Conservation (phyloP, 2,113 vertebrate species). For the Clarias macrocephalus region DNA sequence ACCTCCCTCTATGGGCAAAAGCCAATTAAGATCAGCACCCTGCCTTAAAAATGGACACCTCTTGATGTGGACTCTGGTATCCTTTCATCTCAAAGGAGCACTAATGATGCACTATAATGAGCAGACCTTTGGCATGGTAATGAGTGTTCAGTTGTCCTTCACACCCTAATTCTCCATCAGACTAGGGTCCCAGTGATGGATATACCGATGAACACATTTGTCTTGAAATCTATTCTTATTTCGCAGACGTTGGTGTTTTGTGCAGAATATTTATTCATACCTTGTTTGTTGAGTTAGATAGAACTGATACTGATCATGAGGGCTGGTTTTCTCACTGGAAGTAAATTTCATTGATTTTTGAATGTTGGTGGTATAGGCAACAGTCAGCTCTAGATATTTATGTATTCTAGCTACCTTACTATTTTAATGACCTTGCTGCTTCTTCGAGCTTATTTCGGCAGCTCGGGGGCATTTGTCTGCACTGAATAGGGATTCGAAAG, state of each 20-base stretch:
- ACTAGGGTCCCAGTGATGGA: slow-evolving; percentile 5
- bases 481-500: slow-evolving; percentile 35
- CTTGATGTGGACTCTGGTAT: slow-evolving; percentile 43
- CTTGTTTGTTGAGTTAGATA: slow-evolving; percentile 32
- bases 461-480: slow-evolving; percentile 11
- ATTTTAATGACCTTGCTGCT: slow-evolving; percentile 28
- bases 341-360: slow-evolving; percentile 1
- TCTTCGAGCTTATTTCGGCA: slow-evolving; percentile 29
- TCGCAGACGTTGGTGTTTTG: slow-evolving; percentile 8
- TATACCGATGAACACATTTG: slow-evolving; percentile 15
- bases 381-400: neutral
- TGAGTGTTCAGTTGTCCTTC: slow-evolving; percentile 54
- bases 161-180: slow-evolving; percentile 29
- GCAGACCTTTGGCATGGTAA: slow-evolving; percentile 59
- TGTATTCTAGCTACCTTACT: slow-evolving; percentile 7
- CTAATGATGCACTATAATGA: slow-evolving; percentile 62
- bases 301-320: slow-evolving; percentile 36
- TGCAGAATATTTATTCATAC: slow-evolving; percentile 28
- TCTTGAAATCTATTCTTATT: neutral
- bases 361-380: neutral
- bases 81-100: slow-evolving; percentile 55
- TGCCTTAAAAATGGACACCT: slow-evolving; percentile 38
- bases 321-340: slow-evolving; percentile 21
- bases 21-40: slow-evolving; percentile 24
- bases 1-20: slow-evolving; percentile 11